Percentiles rank a stretch among this genome's conserved stretches.
Evolutionary conservation across 2,888 invertebrate species (phyloP).

Genomic region (Rosalia funebris): DNA sequence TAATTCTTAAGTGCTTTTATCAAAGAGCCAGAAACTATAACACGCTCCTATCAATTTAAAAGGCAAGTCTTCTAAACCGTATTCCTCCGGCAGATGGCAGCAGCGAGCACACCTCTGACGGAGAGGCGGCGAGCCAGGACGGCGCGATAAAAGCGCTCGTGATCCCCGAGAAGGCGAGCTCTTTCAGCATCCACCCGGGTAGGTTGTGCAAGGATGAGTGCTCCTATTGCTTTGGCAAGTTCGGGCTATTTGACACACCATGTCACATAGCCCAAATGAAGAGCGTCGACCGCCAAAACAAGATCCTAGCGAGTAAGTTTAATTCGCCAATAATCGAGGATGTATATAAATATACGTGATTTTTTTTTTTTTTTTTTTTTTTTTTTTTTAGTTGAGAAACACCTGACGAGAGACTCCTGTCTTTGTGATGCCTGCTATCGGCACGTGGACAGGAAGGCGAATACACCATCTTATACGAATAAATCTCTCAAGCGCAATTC

Average conservation of each 20-base stretch:
- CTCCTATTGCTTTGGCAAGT: slow-evolving; percentile 87
- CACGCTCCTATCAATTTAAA: no score
- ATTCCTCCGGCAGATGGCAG: slow-evolving; percentile 59
- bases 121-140: slow-evolving; percentile 61
- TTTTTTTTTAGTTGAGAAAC: slow-evolving; percentile 74
- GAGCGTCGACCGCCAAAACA: slow-evolving; percentile 81
- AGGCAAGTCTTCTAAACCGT: no score
- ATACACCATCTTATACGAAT: slow-evolving; percentile 75
- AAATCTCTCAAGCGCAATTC: slow-evolving; percentile 59
- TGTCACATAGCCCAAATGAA: slow-evolving; percentile 90
- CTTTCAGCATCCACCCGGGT: slow-evolving; percentile 87
- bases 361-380: slow-evolving; percentile 6
- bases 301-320: slow-evolving; percentile 78
- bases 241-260: slow-evolving; percentile 86
- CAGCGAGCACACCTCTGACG: slow-evolving; percentile 63
- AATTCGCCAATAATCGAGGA: no score
- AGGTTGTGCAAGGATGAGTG: slow-evolving; percentile 86
- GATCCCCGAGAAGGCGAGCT: slow-evolving; percentile 88
- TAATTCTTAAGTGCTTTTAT: no score
- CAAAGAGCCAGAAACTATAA: no score
- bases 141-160: slow-evolving; percentile 72
- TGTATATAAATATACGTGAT: not conserved
- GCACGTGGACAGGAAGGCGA: slow-evolving; percentile 84
- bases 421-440: slow-evolving; percentile 89
- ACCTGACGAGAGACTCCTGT: slow-evolving; percentile 84